phyloP scores from a whole-genome alignment of 2,888 invertebrate species.

The Stratiomys singularior region DNA sequence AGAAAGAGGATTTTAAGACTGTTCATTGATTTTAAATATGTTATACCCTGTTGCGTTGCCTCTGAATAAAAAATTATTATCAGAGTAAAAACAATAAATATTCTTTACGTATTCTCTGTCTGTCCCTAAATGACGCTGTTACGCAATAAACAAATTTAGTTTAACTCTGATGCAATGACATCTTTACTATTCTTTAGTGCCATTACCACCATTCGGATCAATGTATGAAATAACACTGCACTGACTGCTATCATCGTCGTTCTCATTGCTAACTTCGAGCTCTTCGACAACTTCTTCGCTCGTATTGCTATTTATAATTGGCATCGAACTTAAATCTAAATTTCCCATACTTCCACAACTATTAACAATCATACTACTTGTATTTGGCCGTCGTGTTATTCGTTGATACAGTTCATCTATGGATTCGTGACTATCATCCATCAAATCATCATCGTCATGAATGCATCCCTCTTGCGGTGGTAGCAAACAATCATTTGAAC shows the following conservation, averaged over 20 bases:
- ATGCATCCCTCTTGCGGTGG: conserved; percentile 17
- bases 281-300: conserved; percentile 47
- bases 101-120: too few relatives aligned
- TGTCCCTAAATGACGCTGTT: too few relatives aligned
- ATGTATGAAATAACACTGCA: conserved; percentile 65
- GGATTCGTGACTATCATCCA: conserved; percentile 59
- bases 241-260: conserved; percentile 64
- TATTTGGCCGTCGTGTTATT: conserved; percentile 64
- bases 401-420: conserved; percentile 78
- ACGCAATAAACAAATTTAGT: background rate
- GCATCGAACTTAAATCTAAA: conserved; percentile 47
- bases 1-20: too few relatives aligned
- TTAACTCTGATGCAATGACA: background rate
- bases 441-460: conserved; percentile 22
- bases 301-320: conserved; percentile 15
- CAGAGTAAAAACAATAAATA: too few relatives aligned
- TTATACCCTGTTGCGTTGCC: too few relatives aligned
- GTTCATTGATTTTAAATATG: too few relatives aligned
- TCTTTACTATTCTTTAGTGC: background rate
- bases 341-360: conserved; percentile 49
- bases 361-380: conserved; percentile 21
- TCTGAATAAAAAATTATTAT: too few relatives aligned
- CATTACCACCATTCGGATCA: conserved; percentile 58
- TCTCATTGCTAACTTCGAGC: conserved; percentile 55
- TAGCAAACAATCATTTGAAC: conserved; percentile 54